Conservation (phyloP, 2,888 invertebrate genomes). For the Syrista parreyssii region DNA sequence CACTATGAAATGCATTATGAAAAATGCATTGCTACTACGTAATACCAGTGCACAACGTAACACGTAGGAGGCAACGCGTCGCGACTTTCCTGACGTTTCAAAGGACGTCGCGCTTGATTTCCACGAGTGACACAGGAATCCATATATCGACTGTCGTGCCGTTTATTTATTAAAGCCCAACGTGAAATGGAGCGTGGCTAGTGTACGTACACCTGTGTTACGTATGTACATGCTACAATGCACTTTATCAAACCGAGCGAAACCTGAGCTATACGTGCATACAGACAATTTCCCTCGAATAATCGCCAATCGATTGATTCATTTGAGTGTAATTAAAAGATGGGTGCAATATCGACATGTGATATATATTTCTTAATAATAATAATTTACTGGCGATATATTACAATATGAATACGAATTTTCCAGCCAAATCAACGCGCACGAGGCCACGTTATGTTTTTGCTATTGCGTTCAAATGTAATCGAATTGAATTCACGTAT, state of each 20-base stretch:
- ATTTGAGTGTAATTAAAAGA: background rate
- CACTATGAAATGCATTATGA: background rate
- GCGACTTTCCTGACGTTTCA: conserved; percentile 8
- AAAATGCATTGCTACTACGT: background rate
- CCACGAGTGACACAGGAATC: conserved; percentile 27
- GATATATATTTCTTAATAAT: background rate
- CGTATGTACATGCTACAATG: background rate
- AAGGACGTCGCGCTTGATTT: conserved; percentile 27
- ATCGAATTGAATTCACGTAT: background rate
- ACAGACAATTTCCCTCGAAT: background rate
- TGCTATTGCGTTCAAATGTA: background rate
- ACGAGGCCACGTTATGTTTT: background rate
- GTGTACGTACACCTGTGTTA: background rate
- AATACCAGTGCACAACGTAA: conserved; percentile 3
- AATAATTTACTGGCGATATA: background rate
- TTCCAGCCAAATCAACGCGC: background rate
- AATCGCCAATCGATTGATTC: background rate
- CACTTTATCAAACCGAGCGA: background rate
- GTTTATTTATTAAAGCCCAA: conserved; percentile 32
- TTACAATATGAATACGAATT: background rate
- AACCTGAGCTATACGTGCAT: background rate
- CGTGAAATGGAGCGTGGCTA: background rate
- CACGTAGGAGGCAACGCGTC: background rate
- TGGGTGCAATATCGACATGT: too few relatives aligned
- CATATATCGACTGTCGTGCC: conserved; percentile 32